phyloP scores from a whole-genome alignment of 2,113 vertebrate species.

The Cygnus atratus region DNA sequence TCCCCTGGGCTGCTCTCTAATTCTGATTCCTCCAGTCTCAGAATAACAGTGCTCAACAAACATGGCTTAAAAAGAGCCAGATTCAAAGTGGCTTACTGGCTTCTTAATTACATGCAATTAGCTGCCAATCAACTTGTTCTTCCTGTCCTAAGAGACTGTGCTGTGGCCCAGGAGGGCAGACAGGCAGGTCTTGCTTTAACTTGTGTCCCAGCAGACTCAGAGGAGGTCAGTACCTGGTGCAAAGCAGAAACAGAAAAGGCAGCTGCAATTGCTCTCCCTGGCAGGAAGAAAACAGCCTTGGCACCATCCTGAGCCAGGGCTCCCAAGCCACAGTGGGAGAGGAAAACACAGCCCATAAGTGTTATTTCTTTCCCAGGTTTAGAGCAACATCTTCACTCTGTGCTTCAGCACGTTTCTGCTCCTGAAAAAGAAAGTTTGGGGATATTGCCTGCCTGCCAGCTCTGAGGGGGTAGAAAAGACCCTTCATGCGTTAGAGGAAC shows the following conservation, averaged over 20 bases:
- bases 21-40: neutral
- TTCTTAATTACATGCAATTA: neutral
- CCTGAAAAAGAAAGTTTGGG: neutral
- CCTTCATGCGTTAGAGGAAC: too few species aligned
- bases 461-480: neutral
- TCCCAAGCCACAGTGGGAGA: neutral
- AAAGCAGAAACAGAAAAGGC: neutral
- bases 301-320: neutral
- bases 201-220: neutral
- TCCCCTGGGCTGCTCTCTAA: neutral
- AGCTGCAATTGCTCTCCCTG: neutral
- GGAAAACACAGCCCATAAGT: neutral
- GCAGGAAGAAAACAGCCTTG: neutral
- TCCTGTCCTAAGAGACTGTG: neutral
- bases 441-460: neutral
- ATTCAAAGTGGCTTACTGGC: accelerated
- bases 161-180: neutral
- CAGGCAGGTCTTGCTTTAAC: neutral
- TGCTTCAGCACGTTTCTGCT: neutral
- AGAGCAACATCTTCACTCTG: neutral
- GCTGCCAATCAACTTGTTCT: neutral
- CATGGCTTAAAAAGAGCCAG: neutral
- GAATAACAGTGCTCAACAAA: neutral
- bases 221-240: too few species aligned
- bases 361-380: neutral